Evolutionary conservation across 2,888 invertebrate genomes (phyloP).

Genomic region (Melipona beecheii): DNA sequence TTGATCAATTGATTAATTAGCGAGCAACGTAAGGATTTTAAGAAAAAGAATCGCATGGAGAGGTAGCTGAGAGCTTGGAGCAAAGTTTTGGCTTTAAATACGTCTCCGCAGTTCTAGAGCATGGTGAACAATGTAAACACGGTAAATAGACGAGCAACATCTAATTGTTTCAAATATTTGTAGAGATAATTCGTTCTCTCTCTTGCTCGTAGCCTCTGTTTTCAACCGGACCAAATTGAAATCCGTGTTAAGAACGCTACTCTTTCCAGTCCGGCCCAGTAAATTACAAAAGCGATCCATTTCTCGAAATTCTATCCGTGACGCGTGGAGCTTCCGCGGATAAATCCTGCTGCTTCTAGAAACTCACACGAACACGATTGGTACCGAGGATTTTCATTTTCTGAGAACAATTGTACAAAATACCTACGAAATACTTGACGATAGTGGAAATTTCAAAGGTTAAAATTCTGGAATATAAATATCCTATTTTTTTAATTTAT

Average conservation of each 20-base stretch:
- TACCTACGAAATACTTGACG: no score
- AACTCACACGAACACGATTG: no score
- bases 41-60: constrained; percentile 43
- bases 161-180: constrained; percentile 83
- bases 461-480: no score
- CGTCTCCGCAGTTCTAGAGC: constrained; percentile 77
- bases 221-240: constrained; percentile 55
- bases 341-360: no score
- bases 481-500: no score
- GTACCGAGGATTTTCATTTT: no score
- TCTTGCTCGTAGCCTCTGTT: constrained; percentile 64
- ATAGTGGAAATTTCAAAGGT: no score
- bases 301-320: constrained; percentile 23
- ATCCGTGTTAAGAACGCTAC: constrained; percentile 35
- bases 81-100: no score
- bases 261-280: constrained; percentile 46
- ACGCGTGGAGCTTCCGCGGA: no score
- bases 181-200: constrained; percentile 78
- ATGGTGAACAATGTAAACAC: constrained; percentile 79
- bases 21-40: constrained; percentile 10
- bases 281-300: constrained; percentile 14
- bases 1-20: not conserved
- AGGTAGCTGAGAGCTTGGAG: constrained; percentile 52
- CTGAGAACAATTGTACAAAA: no score
- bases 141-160: constrained; percentile 80